Evolutionary conservation across 2,797 vertebrate species (phyloP).

Genomic region (Acipenser ruthenus): DNA sequence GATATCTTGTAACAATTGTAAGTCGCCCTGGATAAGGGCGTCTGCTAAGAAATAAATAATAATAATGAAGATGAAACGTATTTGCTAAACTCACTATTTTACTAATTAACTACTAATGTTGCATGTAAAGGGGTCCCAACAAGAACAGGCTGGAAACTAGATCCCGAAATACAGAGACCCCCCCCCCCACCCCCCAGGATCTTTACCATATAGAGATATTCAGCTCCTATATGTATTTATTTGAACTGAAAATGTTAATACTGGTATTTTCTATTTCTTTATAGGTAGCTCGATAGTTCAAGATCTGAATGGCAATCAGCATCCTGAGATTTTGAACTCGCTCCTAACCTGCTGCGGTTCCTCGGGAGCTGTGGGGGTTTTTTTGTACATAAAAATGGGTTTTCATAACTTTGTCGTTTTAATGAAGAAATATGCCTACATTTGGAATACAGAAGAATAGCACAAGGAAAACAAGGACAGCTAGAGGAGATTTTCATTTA

Average conservation of each 20-base stretch:
- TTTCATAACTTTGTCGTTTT: slow-evolving; percentile 1
- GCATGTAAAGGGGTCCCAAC: too few species aligned
- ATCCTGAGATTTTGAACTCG: background rate
- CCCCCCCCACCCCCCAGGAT: too few species aligned
- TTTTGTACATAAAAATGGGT: slow-evolving; percentile 15
- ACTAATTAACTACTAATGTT: too few species aligned
- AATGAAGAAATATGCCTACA: background rate
- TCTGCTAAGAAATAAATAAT: too few species aligned
- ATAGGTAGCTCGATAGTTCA: slow-evolving; percentile 60
- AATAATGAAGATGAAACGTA: too few species aligned
- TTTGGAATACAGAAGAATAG: background rate
- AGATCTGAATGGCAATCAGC: slow-evolving; percentile 16
- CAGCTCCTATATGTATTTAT: too few species aligned
- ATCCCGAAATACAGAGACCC: too few species aligned
- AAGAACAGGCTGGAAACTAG: too few species aligned
- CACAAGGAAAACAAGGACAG: background rate
- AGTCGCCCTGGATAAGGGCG: too few species aligned
- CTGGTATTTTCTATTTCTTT: slow-evolving; percentile 41
- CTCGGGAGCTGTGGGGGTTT: background rate
- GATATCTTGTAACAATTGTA: too few species aligned
- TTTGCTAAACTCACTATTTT: too few species aligned
- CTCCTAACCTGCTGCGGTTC: background rate
- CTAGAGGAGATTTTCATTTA: background rate
- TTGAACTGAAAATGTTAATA: slow-evolving; percentile 30
- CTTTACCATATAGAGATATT: too few species aligned